Evolutionary conservation across 2,888 invertebrate species (phyloP).

Genomic region (Athetis lepigone): DNA sequence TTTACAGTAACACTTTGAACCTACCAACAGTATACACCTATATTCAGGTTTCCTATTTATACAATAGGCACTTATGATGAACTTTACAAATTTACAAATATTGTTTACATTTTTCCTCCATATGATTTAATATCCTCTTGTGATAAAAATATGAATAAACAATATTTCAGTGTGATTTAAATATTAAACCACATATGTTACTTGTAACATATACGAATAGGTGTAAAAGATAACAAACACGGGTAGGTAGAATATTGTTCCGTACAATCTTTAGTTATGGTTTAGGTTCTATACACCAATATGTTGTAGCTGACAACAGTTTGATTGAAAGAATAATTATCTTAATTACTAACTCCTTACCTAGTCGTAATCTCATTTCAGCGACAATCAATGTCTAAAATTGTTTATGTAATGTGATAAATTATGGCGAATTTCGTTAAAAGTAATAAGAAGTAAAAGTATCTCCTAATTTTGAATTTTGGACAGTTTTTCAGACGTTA

Average conservation of each 20-base stretch:
- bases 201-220: neutral
- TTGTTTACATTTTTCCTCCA: constrained; percentile 41
- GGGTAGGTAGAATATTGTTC: no score
- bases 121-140: constrained; percentile 26
- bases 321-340: no score
- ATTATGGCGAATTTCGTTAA: no score
- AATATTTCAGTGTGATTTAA: constrained; percentile 11
- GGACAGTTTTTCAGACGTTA: no score
- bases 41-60: constrained; percentile 13
- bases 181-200: constrained; percentile 6
- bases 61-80: constrained; percentile 1
- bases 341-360: no score
- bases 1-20: neutral
- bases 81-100: constrained; percentile 10
- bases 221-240: constrained; percentile 2
- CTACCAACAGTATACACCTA: neutral
- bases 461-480: no score
- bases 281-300: neutral
- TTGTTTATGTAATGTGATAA: no score
- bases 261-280: neutral
- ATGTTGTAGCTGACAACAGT: no score
- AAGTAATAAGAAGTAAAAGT: no score
- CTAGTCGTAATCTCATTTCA: no score
- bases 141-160: constrained; percentile 21
- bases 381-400: no score